These are phyloP conservation scores for Plagodis pulveraria DNA, from an alignment of 2,888 invertebrate genomes.

Conservation along the genomic window DNA sequence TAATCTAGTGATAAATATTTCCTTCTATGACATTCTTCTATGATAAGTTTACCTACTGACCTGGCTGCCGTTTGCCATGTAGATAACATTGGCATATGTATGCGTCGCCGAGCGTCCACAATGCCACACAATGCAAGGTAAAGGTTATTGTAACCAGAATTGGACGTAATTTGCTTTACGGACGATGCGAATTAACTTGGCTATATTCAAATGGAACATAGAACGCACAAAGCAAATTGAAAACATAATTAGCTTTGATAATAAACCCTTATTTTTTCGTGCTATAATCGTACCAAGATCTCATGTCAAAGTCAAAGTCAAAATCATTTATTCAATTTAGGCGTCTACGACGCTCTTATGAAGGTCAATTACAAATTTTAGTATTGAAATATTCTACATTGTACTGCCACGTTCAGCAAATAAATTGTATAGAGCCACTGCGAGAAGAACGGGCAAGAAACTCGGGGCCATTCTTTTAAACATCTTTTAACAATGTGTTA, in stretches of 20 bases:
- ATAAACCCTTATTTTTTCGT: slow-evolving; percentile 29
- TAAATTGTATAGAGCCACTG: too few relatives aligned
- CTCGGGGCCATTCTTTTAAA: too few relatives aligned
- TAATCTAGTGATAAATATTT: too few relatives aligned
- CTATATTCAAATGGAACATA: slow-evolving; percentile 47
- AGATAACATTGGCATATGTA: not conserved
- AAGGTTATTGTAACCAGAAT: slow-evolving; percentile 75
- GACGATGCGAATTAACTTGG: slow-evolving; percentile 53
- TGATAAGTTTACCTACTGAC: not conserved
- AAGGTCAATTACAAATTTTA: too few relatives aligned
- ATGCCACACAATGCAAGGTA: slow-evolving; percentile 72
- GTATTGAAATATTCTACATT: too few relatives aligned
- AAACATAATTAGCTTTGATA: slow-evolving; percentile 37
- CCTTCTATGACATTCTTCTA: too few relatives aligned
- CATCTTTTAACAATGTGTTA: too few relatives aligned
- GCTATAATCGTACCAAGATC: slow-evolving; percentile 13
- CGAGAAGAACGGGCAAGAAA: too few relatives aligned
- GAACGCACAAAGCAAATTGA: slow-evolving; percentile 27
- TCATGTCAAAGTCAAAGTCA: too few relatives aligned
- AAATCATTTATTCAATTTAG: too few relatives aligned
- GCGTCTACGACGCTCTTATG: too few relatives aligned
- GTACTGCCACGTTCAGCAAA: too few relatives aligned
- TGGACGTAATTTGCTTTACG: slow-evolving; percentile 60
- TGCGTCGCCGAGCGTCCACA: slow-evolving; percentile 40
- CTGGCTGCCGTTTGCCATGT: not conserved